A percentile compares a stretch with the other conserved stretches of the same genome.
phyloP scores from a whole-genome alignment of 2,888 invertebrate genomes.

The Caenorhabditis sp. region DNA sequence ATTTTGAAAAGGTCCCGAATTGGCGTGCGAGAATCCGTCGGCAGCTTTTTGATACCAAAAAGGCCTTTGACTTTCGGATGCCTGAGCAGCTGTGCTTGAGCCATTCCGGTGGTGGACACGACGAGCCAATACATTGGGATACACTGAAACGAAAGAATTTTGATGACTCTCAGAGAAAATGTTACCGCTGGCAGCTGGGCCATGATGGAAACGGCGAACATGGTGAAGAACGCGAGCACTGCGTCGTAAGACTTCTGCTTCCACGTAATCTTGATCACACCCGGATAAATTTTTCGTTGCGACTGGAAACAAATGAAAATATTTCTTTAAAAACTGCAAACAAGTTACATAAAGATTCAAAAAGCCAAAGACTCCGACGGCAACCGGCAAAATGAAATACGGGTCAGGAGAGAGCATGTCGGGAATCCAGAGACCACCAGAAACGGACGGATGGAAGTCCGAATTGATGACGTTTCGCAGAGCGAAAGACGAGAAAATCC shows the following conservation, averaged over 20 bases:
- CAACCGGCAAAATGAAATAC: conserved; percentile 72
- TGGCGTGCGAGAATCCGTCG: conserved; percentile 74
- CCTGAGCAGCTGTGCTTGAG: conserved; percentile 70
- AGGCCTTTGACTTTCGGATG: conserved; percentile 71
- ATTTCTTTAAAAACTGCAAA: not conserved
- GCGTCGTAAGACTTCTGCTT: conserved; percentile 71
- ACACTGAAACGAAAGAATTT: conserved; percentile 62
- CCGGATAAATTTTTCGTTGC: conserved; percentile 74
- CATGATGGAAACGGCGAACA: conserved; percentile 74
- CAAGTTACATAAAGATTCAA: conserved; percentile 71
- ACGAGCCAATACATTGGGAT: conserved; percentile 76
- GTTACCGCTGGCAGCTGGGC: conserved; percentile 74
- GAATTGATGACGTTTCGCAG: conserved; percentile 72
- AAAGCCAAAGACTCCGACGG: conserved; percentile 74
- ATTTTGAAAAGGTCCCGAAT: conserved; percentile 72
- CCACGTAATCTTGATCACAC: conserved; percentile 60
- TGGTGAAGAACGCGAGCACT: conserved; percentile 70
- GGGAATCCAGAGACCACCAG: conserved; percentile 71
- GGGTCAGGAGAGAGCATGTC: conserved; percentile 75
- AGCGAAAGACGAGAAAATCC: conserved; percentile 77
- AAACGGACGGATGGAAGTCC: conserved; percentile 72
- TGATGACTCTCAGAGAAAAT: not conserved
- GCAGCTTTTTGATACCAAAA: conserved; percentile 73
- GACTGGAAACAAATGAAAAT: conserved; percentile 61
- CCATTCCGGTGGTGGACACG: conserved; percentile 71